Conservation (phyloP, 2,113 vertebrate species). For the Salvelinus sp. region DNA sequence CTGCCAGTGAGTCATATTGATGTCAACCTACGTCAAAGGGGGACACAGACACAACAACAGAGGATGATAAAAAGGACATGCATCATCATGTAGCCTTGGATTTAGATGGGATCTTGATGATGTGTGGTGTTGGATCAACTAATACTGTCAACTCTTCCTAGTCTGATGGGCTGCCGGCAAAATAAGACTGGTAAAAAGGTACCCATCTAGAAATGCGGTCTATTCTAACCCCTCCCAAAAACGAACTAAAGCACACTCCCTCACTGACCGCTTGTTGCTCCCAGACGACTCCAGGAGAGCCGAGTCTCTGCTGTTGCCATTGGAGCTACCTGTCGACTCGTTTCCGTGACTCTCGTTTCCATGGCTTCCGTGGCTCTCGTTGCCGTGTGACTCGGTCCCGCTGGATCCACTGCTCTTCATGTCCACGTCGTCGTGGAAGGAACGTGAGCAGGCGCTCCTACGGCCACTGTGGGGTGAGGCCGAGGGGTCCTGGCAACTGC, state of each 20-base stretch:
- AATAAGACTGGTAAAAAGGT: too few species aligned
- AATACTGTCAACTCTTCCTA: too few species aligned
- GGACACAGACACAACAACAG: too few species aligned
- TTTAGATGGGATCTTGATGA: too few species aligned
- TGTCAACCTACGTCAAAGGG: too few species aligned
- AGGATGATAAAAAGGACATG: too few species aligned
- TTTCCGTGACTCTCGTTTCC: slow-evolving; percentile 50
- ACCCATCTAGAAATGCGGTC: too few species aligned
- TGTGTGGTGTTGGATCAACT: too few species aligned
- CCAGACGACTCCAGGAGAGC: slow-evolving; percentile 77
- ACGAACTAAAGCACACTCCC: neutral
- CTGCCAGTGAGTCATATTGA: too few species aligned
- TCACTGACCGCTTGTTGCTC: slow-evolving; percentile 81
- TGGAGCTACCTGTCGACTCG: slow-evolving; percentile 75
- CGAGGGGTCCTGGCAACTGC: slow-evolving; percentile 27
- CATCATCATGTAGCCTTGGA: too few species aligned
- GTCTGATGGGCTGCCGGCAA: too few species aligned
- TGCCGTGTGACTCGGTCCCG: slow-evolving; percentile 72
- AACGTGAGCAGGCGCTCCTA: slow-evolving; percentile 59
- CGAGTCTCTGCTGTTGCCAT: slow-evolving; percentile 81
- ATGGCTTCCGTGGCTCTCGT: slow-evolving; percentile 73
- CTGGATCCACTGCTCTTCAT: slow-evolving; percentile 87
- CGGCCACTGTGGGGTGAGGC: slow-evolving; percentile 4
- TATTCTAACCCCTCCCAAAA: too few species aligned
- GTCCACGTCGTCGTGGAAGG: slow-evolving; percentile 82